Evolutionary conservation across 2,888 invertebrate genomes (phyloP), one percentile per base, ranked within the genome.

Genomic region (Megastigmus dorsalis): DNA sequence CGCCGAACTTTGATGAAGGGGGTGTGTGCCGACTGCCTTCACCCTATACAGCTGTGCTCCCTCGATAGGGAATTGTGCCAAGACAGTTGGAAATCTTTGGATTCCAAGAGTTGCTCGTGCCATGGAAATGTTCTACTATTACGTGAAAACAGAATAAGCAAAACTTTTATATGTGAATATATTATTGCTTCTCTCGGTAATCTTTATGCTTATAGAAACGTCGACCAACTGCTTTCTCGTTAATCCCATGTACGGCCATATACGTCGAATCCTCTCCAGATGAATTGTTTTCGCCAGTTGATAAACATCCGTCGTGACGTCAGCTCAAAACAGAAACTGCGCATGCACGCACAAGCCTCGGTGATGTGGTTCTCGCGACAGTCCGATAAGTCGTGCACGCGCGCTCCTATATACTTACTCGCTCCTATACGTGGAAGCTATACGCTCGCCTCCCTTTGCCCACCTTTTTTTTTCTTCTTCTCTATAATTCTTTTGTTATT

Each of bases 251-350:
- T 38, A 57, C 38, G 3, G 10, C 3, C 36, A 26, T 13, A 20
- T 28, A 20, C 18, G 28, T 23, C n/a, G 18, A 43, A 9, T 28
- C n/a, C 15, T 28, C 10, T 48, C 38, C 18, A n/a, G 23, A 23
- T 10, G 33, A 33, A 33, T 2, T 30, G 1, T 54, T 67, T 36
- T 33, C 15, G 10, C 18, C 15, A 13, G 45, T 55, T 33, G 23
- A 5, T 28, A 68, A 68, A 59, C 68, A 68, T 68, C 59, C 59
- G 68, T 18, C 28, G 18, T 59, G 59, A 68, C 59, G 59, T 59
- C 36, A 68, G 36, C 33, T 23, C 23, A 3, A 54, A 68, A 69
- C 20, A 38, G 36, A 45, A 62, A 62, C 28, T n/a, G n/a, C 62
- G 20, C 26, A 3, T 30, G 41, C n/a, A 13, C 18, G 20, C 33